Conservation (phyloP, 2,797 vertebrate genomes). For the Micrastur ruficollis region DNA sequence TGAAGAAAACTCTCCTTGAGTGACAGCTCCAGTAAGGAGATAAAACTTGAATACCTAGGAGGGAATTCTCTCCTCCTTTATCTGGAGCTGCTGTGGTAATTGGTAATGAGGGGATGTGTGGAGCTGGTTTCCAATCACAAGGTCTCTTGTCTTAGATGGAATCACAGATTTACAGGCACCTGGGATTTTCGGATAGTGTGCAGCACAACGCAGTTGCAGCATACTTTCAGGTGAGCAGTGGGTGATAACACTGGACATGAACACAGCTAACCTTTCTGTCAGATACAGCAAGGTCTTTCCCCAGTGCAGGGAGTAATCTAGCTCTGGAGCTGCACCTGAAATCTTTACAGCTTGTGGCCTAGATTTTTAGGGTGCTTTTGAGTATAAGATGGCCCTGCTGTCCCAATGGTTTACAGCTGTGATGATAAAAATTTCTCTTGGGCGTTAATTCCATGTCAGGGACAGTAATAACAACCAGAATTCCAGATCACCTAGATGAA, state of each 20-base stretch:
- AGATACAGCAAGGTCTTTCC: background rate
- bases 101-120: background rate
- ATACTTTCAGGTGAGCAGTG: slow-evolving; percentile 14
- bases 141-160: slow-evolving; percentile 44
- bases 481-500: background rate
- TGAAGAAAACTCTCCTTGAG: background rate
- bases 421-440: accelerated
- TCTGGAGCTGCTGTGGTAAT: background rate
- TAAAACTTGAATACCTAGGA: background rate
- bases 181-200: background rate
- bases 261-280: background rate
- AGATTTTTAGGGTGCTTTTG: background rate
- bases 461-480: background rate
- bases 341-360: background rate
- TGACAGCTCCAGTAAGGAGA: background rate
- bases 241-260: background rate
- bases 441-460: background rate
- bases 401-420: background rate
- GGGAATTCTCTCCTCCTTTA: background rate
- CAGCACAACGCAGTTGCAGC: background rate
- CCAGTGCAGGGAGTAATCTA: background rate
- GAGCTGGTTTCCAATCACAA: slow-evolving; percentile 1
- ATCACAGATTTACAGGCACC: slow-evolving; percentile 16
- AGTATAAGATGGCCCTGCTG: background rate
- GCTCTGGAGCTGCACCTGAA: background rate